These are phyloP conservation scores for Holothuria leucospilota DNA, from an alignment of 53 echinoderm and acorn worm genomes.

Conservation along the genomic window DNA sequence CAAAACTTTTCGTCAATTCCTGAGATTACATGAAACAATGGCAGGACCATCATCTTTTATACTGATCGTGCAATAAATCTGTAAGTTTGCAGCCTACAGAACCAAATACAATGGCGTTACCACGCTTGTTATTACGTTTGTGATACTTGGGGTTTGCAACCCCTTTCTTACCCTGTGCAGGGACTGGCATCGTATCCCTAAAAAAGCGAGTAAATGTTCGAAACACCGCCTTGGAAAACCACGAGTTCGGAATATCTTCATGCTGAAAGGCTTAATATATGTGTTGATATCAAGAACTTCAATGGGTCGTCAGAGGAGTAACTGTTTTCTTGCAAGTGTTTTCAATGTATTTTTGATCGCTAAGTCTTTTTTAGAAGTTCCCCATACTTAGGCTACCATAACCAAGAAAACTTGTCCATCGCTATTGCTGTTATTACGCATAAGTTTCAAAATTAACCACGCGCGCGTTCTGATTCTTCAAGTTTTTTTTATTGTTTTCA, in stretches of 20 bases:
- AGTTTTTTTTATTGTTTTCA: too few species aligned
- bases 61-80: conserved; percentile 27
- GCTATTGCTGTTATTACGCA: too few species aligned
- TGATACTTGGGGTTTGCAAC: neutral
- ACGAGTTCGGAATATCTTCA: conserved; percentile 46
- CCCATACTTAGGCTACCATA: too few species aligned
- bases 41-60: conserved; percentile 18
- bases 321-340: too few species aligned
- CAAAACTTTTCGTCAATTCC: conserved; percentile 19
- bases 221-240: neutral
- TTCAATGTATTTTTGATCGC: too few species aligned
- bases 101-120: conserved; percentile 29
- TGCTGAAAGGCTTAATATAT: conserved; percentile 45
- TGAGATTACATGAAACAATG: conserved; percentile 3
- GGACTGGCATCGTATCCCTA: conserved; percentile 10
- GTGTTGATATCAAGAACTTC: conserved; percentile 45
- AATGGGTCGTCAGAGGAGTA: neutral
- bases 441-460: too few species aligned
- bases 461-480: too few species aligned
- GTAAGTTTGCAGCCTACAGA: conserved; percentile 13
- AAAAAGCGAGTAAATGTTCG: conserved; percentile 21
- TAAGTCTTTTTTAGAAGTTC: too few species aligned
- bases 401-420: too few species aligned
- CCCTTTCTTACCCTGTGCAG: neutral
- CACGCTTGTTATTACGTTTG: conserved; percentile 19